Percentiles rank a stretch among this genome's conserved stretches.
Evolutionary conservation across 2,888 invertebrate genomes (phyloP).

Genomic region (Apocheima hispidaria): DNA sequence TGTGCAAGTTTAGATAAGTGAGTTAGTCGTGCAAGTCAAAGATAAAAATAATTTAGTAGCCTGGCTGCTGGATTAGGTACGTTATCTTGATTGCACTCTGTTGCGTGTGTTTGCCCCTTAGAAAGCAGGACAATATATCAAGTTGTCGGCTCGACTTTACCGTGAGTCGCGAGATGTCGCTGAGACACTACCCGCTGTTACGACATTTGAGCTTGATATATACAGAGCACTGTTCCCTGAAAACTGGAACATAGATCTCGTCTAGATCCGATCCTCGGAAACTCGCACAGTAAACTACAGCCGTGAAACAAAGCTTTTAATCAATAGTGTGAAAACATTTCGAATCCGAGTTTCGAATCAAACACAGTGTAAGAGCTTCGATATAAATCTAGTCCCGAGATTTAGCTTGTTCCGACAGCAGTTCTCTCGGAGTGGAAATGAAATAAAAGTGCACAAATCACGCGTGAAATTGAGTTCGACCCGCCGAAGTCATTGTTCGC

Average conservation of each 20-base stretch:
- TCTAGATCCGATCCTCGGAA: constrained; percentile 36
- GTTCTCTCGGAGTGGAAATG: constrained; percentile 69
- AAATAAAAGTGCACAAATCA: constrained; percentile 82
- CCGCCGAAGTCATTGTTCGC: constrained; percentile 73
- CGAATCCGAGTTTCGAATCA: constrained; percentile 36
- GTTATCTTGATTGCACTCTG: constrained; percentile 64
- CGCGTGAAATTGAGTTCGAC: constrained; percentile 84
- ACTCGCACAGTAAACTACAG: constrained; percentile 35
- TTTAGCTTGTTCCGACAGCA: constrained; percentile 56
- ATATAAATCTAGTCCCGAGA: constrained; percentile 47
- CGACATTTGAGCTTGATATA: constrained; percentile 55
- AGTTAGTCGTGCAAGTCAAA: constrained; percentile 60
- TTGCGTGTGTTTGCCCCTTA: constrained; percentile 73
- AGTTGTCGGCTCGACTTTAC: constrained; percentile 72
- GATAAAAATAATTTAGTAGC: constrained; percentile 79
- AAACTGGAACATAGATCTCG: constrained; percentile 47
- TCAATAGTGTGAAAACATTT: constrained; percentile 34
- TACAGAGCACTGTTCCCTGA: constrained; percentile 51
- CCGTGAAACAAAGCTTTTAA: constrained; percentile 28
- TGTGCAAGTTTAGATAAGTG: constrained; percentile 56
- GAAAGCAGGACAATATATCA: constrained; percentile 81
- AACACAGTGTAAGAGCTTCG: constrained; percentile 39
- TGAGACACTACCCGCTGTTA: constrained; percentile 68
- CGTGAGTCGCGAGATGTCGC: constrained; percentile 67
- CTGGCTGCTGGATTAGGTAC: constrained; percentile 54